Base-by-base conservation (phyloP, 53 echinoderm and acorn worm species). In the Antedon mediterranea region DNA sequence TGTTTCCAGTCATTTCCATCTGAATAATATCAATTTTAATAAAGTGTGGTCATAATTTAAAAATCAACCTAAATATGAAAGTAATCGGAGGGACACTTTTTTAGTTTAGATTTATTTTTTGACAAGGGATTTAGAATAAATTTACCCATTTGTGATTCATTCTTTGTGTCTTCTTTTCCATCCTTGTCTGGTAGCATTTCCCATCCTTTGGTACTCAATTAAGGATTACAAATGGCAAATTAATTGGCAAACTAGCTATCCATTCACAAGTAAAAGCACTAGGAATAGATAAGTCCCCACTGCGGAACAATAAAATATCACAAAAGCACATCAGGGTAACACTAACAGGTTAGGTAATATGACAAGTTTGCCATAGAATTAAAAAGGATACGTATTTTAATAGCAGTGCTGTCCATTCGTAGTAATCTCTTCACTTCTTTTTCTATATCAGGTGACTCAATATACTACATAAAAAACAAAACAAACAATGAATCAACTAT, bases 111-210 rank as follows among this genome's bases (percentile, higher is more conserved):
- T n/a, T n/a, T n/a, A n/a, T n/a, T n/a, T n/a, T n/a, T n/a, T n/a
- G n/a, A n/a, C n/a, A n/a, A n/a, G n/a, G n/a, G n/a, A n/a, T n/a
- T 6, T 37, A 57, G 23, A 57, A 11, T 23, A 15, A 9, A 57
- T 57, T 18, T 57, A 44, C 80, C 85, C 33, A 83, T 74, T 31
- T 79, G 86, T 31, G 77, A 76, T 29, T 88, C 90, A 26, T 42
- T 74, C 57, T 88, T 80, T 15, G 32, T 88, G 11, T 98, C 98
- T 79, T 98, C 98, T 75, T 98, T 98, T 26, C 88, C 76, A 33
- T 98, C 98, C 81, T 98, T 92, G 77, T 95, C 97, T 37, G 90
- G 92, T 31, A 98, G 80, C 4, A 98, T 90, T 72, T 98, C 98
- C 92, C 92, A 98, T 44, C 91, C 91, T 91, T 32, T 28, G 28